phyloP scores from a whole-genome alignment of 2,888 invertebrate species.

The Machimus rusticus region DNA sequence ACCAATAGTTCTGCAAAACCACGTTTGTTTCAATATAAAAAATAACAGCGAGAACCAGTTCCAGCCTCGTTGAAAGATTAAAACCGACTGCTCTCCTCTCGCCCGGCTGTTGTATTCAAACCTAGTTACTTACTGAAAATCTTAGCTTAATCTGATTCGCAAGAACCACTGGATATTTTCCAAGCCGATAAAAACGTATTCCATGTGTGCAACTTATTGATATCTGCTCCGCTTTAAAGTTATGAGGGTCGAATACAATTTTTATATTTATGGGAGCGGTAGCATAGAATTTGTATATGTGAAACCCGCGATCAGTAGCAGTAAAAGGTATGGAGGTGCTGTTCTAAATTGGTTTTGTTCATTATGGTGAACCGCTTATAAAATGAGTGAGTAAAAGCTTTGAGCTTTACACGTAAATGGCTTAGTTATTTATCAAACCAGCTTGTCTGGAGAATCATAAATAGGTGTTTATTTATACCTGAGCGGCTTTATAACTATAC shows the following conservation, averaged over 20 bases:
- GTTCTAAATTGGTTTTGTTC: not conserved
- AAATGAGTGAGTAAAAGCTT: not conserved
- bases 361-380: not conserved
- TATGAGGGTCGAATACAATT: not conserved
- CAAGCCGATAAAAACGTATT: not conserved
- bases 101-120: not conserved
- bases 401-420: not conserved
- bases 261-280: not conserved
- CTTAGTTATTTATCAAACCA: not conserved
- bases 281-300: no score
- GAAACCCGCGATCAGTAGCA: not conserved
- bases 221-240: not conserved
- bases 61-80: not conserved
- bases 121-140: not conserved
- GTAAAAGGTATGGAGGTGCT: not conserved
- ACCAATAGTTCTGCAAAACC: not conserved
- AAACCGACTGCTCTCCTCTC: not conserved
- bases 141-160: not conserved
- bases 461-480: not conserved
- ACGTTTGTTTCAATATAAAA: not conserved
- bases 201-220: not conserved
- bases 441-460: not conserved
- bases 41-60: not conserved
- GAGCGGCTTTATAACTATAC: not conserved
- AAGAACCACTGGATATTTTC: not conserved